These are phyloP conservation scores for Chroicocephalus ridibundus DNA, from an alignment of 2,113 vertebrate genomes.

Conservation along the genomic window DNA sequence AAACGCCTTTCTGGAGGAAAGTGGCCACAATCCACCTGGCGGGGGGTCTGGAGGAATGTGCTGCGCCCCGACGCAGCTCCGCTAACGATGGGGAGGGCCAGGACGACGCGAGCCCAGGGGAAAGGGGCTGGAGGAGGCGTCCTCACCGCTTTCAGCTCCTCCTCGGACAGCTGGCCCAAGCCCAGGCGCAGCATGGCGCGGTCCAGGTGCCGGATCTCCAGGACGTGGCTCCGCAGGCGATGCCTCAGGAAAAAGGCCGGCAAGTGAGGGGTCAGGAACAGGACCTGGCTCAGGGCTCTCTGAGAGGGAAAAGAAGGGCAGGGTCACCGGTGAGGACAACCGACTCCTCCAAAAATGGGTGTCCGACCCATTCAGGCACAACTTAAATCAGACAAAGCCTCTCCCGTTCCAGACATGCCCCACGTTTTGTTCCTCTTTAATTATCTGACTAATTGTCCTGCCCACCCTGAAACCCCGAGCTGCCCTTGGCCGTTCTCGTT, in stretches of 20 bases:
- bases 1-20: accelerated
- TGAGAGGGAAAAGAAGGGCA: not conserved
- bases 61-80: not conserved
- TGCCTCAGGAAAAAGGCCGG: slow-evolving; percentile 76
- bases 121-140: no score
- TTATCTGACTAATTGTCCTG: not conserved
- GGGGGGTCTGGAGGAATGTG: not conserved
- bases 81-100: not conserved
- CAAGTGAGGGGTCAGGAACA: slow-evolving; percentile 85
- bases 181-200: slow-evolving; percentile 81
- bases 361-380: accelerated
- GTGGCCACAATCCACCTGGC: accelerated
- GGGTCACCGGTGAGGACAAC: no score
- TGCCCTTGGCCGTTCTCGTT: not conserved
- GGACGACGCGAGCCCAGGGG: accelerated
- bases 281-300: slow-evolving; percentile 82
- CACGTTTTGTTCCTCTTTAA: not conserved
- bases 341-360: accelerated
- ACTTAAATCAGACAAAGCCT: not conserved
- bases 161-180: slow-evolving; percentile 75
- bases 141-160: slow-evolving; percentile 84
- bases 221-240: slow-evolving; percentile 78
- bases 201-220: slow-evolving; percentile 86
- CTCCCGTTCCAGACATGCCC: accelerated
- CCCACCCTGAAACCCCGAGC: not conserved